Percentiles rank a stretch among this genome's conserved stretches.
Conservation (phyloP, 2,888 invertebrate species). For the Drosophila paramelanica region DNA sequence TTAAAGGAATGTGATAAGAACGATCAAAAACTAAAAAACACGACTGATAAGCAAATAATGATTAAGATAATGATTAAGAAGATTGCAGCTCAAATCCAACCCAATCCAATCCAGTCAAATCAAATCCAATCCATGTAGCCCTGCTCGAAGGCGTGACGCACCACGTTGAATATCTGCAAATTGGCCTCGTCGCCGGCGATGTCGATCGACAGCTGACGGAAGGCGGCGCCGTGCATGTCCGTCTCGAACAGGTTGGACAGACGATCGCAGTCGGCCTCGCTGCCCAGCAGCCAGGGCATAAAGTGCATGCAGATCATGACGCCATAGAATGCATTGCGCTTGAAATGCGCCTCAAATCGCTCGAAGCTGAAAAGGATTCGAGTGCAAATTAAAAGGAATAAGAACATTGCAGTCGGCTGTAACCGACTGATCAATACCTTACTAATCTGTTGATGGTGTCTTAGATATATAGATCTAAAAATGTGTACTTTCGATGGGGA, state of each 20-base stretch:
- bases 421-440: too few species aligned
- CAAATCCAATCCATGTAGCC: slow-evolving; percentile 80
- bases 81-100: slow-evolving; percentile 9
- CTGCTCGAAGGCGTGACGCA: slow-evolving; percentile 81
- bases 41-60: neutral
- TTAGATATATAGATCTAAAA: too few species aligned
- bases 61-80: too few species aligned
- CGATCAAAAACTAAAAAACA: neutral
- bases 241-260: slow-evolving; percentile 78
- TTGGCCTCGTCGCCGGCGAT: slow-evolving; percentile 82
- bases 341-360: slow-evolving; percentile 80
- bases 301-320: slow-evolving; percentile 82
- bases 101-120: slow-evolving; percentile 53
- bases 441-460: too few species aligned
- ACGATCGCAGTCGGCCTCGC: slow-evolving; percentile 70
- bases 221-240: slow-evolving; percentile 78
- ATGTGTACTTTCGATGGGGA: too few species aligned
- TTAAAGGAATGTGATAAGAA: neutral
- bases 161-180: slow-evolving; percentile 69
- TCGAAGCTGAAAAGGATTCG: slow-evolving; percentile 60
- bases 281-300: slow-evolving; percentile 81
- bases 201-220: slow-evolving; percentile 71
- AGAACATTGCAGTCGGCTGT: too few species aligned
- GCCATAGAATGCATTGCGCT: slow-evolving; percentile 83
- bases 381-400: too few species aligned